Evolutionary conservation across 2,888 invertebrate genomes (phyloP).

Genomic region (Catonia carolina): DNA sequence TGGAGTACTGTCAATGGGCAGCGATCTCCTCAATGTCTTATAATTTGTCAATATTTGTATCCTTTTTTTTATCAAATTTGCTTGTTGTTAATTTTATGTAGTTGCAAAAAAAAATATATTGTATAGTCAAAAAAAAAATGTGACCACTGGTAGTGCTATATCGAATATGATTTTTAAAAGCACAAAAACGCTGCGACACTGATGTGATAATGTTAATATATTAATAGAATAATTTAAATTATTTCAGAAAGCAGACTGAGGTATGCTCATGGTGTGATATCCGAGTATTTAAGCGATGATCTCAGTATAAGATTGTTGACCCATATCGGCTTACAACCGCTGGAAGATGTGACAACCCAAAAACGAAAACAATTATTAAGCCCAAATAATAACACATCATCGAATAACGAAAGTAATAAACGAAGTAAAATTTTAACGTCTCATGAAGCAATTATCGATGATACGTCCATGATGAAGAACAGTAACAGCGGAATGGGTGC

Average conservation of each 20-base stretch:
- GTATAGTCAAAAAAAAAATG: no score
- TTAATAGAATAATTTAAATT: no score
- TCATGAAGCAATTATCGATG: neutral
- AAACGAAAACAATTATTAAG: constrained; percentile 37
- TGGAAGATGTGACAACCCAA: constrained; percentile 45
- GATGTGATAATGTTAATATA: no score
- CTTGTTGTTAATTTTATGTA: no score
- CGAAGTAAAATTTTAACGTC: constrained; percentile 36
- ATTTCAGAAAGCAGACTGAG: constrained; percentile 56
- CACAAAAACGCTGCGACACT: no score
- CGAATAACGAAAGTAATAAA: constrained; percentile 41
- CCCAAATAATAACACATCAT: constrained; percentile 44
- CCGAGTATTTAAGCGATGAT: constrained; percentile 67
- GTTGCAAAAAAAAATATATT: no score
- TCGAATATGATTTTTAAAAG: no score
- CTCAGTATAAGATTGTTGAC: constrained; percentile 57
- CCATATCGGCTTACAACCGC: constrained; percentile 52
- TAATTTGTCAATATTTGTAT: no score
- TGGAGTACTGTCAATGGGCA: no score
- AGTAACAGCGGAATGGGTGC: constrained; percentile 34
- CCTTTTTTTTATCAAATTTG: no score
- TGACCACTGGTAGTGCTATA: no score
- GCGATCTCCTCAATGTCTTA: no score
- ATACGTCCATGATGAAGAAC: neutral
- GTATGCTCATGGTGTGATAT: constrained; percentile 72